Conservation (phyloP, 2,797 vertebrate genomes). For the Trematomus bernacchii region DNA sequence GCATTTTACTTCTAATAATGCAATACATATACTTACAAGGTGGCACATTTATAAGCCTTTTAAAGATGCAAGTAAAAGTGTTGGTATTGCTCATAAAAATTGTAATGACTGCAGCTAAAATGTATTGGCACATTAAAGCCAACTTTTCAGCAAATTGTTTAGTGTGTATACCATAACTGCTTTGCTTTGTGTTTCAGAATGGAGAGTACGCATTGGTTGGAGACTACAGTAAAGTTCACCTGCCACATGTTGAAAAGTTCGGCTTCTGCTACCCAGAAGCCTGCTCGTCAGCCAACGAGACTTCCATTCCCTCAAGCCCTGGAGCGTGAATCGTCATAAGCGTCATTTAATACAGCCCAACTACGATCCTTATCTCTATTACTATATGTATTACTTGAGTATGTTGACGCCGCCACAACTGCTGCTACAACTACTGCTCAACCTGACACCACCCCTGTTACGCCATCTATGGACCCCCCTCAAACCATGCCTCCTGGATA, state of each 20-base stretch:
- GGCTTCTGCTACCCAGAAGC: neutral
- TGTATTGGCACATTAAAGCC: neutral
- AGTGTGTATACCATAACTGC: no score
- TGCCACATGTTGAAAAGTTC: conserved; percentile 40
- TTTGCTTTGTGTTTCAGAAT: conserved; percentile 53
- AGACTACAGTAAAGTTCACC: conserved; percentile 45
- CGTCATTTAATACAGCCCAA: neutral
- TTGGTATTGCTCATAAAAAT: neutral
- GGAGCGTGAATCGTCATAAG: neutral
- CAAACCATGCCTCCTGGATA: neutral
- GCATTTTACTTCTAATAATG: neutral
- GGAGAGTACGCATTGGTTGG: conserved; percentile 52
- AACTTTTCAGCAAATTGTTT: neutral
- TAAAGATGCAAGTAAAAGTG: neutral
- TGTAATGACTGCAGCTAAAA: neutral
- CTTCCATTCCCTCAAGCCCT: neutral
- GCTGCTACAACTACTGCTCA: neutral
- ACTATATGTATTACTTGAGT: conserved; percentile 9
- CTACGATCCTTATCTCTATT: neutral
- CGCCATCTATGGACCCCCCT: neutral
- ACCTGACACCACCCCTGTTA: neutral
- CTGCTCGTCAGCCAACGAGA: neutral
- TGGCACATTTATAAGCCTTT: neutral
- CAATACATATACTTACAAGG: neutral
- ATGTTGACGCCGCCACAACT: neutral